Evolutionary conservation across 2,797 vertebrate genomes (phyloP).

Genomic region (Enteromius argenteus): DNA sequence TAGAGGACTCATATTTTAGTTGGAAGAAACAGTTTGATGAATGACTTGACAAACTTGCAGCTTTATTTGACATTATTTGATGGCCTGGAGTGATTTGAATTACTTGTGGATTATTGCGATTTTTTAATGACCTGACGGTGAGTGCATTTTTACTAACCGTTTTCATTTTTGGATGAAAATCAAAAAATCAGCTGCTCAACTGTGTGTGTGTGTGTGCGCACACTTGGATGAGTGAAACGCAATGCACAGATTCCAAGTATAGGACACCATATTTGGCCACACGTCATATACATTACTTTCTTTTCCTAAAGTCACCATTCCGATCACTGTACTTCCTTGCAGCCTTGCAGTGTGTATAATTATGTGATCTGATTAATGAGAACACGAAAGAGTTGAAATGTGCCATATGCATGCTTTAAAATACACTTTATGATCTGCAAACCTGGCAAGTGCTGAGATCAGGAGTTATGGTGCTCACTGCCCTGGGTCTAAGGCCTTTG

Average conservation of each 20-base stretch:
- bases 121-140: neutral
- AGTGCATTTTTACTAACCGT: neutral
- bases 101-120: neutral
- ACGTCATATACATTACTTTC: no score
- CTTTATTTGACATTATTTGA: neutral
- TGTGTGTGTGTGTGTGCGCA: no score
- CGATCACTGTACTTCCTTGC: constrained; percentile 2
- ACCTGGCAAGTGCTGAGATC: constrained; percentile 48
- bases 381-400: constrained; percentile 23
- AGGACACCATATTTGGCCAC: no score
- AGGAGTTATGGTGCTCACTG: constrained; percentile 52
- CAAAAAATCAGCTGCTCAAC: no score
- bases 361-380: constrained; percentile 37
- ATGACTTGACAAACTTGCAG: neutral
- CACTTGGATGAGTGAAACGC: no score
- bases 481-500: constrained; percentile 31
- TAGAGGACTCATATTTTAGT: neutral
- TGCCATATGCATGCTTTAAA: constrained; percentile 48
- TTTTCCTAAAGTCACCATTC: neutral
- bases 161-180: neutral
- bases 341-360: constrained; percentile 16
- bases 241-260: no score
- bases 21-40: neutral
- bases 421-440: constrained; percentile 46
- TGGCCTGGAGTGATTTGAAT: neutral